Evolutionary conservation across 2,113 vertebrate species (phyloP), one percentile per base, ranked within the genome.

Genomic region (Phrynosoma blainvillii): DNA sequence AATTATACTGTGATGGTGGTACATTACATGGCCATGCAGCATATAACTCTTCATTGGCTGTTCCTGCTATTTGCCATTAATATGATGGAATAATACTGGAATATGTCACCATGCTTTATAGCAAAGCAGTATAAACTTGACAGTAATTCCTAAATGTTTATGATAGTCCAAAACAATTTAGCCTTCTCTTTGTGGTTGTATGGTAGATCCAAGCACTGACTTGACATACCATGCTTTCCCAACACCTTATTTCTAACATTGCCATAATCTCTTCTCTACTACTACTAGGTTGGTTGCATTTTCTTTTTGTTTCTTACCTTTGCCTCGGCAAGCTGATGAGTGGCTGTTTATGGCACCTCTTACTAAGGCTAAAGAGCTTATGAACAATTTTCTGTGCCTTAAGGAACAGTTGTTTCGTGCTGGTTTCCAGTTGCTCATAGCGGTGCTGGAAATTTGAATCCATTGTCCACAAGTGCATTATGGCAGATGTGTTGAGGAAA

Each of bases 321-420:
- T 98, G 97, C 89, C 97, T 95, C 0, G 98, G 98, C 83, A 99
- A 95, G 91, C 95, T 97, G 93, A 99, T 97, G 90, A 98, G 96
- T 0, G 98, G 99, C 90, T 99, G 98, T 27, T 97, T 97, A 90
- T 98, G 98, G 89, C 99, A 99, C 86, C 98, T 97, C 95, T 99
- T 99, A 92, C 98, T 99, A 71, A 99, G 98, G 91, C 98, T 98
- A 89, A 99, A 99, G 93, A 99, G 98, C 92, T 99, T 99, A 95
- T 98, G 98, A 85, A 99, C 98, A 77, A 98, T 98, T 93, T 97
- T 97, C 93, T 99, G 98, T 2, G 98, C 98, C 94, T 98, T 98
- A 79, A 95, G 96, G 93, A 97, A 98, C 42, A 99, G 98, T 12
- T 96, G 96, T 59, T 95, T 97, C 98, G 98, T 98, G 96, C 96